Conservation (phyloP, 2,113 vertebrate species). For the Micromys minutus region DNA sequence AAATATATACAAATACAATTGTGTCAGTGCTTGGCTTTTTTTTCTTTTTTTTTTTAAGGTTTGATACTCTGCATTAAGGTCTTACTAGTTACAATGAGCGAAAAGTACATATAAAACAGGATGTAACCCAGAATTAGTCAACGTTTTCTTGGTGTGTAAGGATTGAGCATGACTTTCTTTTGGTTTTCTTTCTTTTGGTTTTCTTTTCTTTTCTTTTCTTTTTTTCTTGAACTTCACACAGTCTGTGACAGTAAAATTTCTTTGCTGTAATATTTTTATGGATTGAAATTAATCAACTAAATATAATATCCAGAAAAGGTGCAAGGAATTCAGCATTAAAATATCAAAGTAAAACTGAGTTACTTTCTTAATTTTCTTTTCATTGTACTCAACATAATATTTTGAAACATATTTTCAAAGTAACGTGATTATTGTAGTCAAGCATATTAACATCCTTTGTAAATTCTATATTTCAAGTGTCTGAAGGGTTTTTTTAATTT, state of each 20-base stretch:
- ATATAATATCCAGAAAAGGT: background rate
- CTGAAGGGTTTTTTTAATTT: background rate
- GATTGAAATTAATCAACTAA: slow-evolving; percentile 7
- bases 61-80: too few relatives aligned
- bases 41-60: too few relatives aligned
- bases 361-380: background rate
- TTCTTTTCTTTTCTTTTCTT: too few relatives aligned
- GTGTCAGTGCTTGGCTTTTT: too few relatives aligned
- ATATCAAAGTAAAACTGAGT: background rate
- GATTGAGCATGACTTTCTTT: too few relatives aligned
- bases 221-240: too few relatives aligned
- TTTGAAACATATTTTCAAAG: background rate
- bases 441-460: background rate
- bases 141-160: too few relatives aligned
- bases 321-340: background rate
- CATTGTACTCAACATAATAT: background rate
- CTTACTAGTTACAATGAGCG: too few relatives aligned
- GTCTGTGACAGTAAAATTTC: background rate
- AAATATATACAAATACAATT: too few relatives aligned
- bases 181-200: too few relatives aligned
- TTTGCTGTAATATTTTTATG: background rate
- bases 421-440: background rate
- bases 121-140: too few relatives aligned
- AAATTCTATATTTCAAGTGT: background rate
- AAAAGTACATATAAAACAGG: too few relatives aligned